Conservation (phyloP, 1,140 invertebrate species). For the Oedothorax gibbosus region DNA sequence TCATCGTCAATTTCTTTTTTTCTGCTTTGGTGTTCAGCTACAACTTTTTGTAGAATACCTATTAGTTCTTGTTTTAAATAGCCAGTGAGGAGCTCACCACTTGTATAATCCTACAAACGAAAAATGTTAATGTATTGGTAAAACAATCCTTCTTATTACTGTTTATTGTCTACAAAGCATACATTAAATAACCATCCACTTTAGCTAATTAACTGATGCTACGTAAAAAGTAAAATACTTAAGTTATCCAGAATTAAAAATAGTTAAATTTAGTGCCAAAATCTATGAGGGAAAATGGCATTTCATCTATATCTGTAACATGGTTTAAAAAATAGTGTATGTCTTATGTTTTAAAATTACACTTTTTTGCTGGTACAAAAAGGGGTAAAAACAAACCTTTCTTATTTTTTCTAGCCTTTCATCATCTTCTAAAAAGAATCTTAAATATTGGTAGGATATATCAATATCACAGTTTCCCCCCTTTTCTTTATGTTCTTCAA, state of each 20-base stretch:
- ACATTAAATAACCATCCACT: too few relatives aligned
- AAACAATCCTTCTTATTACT: too few relatives aligned
- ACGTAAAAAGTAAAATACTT: too few relatives aligned
- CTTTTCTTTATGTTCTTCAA: slow-evolving; percentile 89
- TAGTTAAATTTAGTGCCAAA: too few relatives aligned
- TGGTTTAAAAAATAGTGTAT: too few relatives aligned
- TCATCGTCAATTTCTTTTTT: slow-evolving; percentile 88
- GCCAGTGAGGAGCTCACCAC: slow-evolving; percentile 91
- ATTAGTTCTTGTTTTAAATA: slow-evolving; percentile 95
- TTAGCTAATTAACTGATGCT: too few relatives aligned
- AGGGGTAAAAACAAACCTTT: slow-evolving; percentile 71
- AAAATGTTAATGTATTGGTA: not conserved
- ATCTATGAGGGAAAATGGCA: too few relatives aligned
- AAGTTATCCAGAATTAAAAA: too few relatives aligned
- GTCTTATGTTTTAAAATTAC: too few relatives aligned
- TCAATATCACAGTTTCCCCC: slow-evolving; percentile 96
- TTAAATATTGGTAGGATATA: slow-evolving; percentile 95
- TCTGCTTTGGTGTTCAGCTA: slow-evolving; percentile 85
- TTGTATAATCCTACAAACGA: slow-evolving; percentile 81
- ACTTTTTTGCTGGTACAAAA: too few relatives aligned
- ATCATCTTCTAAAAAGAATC: slow-evolving; percentile 97
- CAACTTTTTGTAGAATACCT: slow-evolving; percentile 77
- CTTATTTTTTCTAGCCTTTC: slow-evolving; percentile 84
- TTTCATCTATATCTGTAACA: too few relatives aligned
- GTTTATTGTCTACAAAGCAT: too few relatives aligned